phyloP scores from a whole-genome alignment of 2,888 invertebrate species.

The Pimpla rufipes region DNA sequence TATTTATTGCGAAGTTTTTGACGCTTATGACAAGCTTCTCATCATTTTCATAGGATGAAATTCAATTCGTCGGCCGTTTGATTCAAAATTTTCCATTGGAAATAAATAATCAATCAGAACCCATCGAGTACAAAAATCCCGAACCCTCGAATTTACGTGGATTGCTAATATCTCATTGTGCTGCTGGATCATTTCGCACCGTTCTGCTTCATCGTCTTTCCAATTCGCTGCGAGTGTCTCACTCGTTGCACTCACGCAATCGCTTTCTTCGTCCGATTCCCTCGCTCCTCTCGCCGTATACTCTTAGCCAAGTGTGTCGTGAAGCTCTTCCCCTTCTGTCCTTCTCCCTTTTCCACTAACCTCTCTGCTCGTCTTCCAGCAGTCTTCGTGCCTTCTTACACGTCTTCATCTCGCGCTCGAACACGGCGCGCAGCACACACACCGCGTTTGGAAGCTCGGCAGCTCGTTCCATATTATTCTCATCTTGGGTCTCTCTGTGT shows the following conservation, averaged over 20 bases:
- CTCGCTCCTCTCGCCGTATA: neutral
- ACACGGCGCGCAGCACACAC: neutral
- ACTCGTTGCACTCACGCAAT: constrained; percentile 3
- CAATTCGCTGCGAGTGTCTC: neutral
- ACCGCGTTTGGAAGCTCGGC: neutral
- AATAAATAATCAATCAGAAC: too few species aligned
- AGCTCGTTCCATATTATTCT: constrained; percentile 14
- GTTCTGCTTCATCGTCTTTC: neutral
- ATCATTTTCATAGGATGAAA: too few species aligned
- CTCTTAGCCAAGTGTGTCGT: constrained; percentile 5
- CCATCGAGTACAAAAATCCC: too few species aligned
- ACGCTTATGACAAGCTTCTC: too few species aligned
- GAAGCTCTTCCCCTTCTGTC: neutral
- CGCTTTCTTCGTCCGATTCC: neutral
- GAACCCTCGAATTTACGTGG: too few species aligned
- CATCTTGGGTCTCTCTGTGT: constrained; percentile 18
- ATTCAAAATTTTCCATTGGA: too few species aligned
- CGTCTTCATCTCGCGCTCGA: neutral
- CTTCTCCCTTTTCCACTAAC: neutral
- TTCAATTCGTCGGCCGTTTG: too few species aligned
- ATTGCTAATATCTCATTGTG: too few species aligned
- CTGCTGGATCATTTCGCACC: neutral
- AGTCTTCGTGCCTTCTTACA: constrained; percentile 1
- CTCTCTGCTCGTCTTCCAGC: neutral
- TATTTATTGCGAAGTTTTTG: too few species aligned